Base-by-base conservation (phyloP, 2,113 vertebrate species). In the Rhinopomastus cyanomelas region DNA sequence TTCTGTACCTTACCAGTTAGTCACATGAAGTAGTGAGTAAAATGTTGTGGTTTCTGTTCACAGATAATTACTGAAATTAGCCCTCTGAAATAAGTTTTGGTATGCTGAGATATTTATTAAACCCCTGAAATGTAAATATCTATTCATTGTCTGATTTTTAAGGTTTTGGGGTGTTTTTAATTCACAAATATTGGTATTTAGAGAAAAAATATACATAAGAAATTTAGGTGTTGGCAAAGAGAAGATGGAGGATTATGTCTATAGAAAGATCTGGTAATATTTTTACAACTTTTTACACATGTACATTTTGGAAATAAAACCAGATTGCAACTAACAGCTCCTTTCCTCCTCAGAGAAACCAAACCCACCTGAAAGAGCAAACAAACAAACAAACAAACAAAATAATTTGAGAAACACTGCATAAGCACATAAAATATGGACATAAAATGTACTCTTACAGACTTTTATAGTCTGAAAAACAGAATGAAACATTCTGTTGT, bases 131-230 rank as follows among this genome's bases (percentile, higher is more conserved):
- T 61, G 67, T 84, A 68, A 81, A 57, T 42, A 65, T 0, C 4
- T 19, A 30, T 22, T 60, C 9, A 3, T 37, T 2, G 2, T 32
- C 4, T 30, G 5, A 6, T 4, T 1, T 44, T 30, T 6, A 15
- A 26, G 26, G 29, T 3, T 8, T 15, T 42, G 39, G 39, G 39
- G 39, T 14, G 37, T n/a, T 15, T 23, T 36, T 1, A 0, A 22
- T 42, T 49, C 7, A 1, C 2, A 66, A 12, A 27, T 42, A 0
- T 26, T 77, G 3, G 0, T 11, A 51, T 59, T 65, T 51, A 30
- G 15, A 73, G 3, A 34, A 82, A 84, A 60, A 30, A 30, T 4
- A 20, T 16, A 2, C 2, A 18, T 9, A 65, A 16, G 49, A 17
- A 53, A 30, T n/a, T 26, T 53, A 4, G 1, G 4, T 57, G 3